A percentile compares a stretch with the other conserved stretches of the same genome.
Conservation (phyloP, 2,797 vertebrate species). For the Tenualosa thibaudeaui region DNA sequence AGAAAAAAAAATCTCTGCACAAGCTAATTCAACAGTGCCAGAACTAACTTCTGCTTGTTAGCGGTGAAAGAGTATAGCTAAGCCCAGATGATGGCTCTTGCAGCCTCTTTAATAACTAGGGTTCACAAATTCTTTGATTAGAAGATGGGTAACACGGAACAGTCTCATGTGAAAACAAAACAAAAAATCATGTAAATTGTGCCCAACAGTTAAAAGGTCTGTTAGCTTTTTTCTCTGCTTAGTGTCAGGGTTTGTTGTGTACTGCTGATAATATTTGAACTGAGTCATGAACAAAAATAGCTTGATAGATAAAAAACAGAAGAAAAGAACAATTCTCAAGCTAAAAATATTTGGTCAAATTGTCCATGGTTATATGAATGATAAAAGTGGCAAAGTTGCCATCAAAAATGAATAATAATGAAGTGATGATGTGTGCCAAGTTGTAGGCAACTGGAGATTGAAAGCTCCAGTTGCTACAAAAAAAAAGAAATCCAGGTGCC, state of each 20-base stretch:
- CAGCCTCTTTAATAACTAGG: neutral
- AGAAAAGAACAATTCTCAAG: neutral
- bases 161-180: neutral
- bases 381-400: neutral
- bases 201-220: neutral
- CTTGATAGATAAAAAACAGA: neutral
- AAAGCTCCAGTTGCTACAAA: too few relatives aligned
- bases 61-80: neutral
- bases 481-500: too few relatives aligned
- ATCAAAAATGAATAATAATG: neutral
- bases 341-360: neutral
- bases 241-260: neutral
- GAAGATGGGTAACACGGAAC: neutral
- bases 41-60: constrained; percentile 18
- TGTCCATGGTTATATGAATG: neutral
- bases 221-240: neutral
- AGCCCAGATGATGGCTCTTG: neutral
- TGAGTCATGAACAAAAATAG: neutral
- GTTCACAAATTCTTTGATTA: neutral
- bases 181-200: neutral
- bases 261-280: neutral
- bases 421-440: too few relatives aligned
- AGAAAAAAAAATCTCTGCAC: neutral
- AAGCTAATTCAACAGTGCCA: constrained; percentile 5
- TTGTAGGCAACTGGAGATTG: too few relatives aligned